These are phyloP conservation scores for Spheniscus humboldti DNA, from an alignment of 2,797 vertebrate species.

Conservation along the genomic window DNA sequence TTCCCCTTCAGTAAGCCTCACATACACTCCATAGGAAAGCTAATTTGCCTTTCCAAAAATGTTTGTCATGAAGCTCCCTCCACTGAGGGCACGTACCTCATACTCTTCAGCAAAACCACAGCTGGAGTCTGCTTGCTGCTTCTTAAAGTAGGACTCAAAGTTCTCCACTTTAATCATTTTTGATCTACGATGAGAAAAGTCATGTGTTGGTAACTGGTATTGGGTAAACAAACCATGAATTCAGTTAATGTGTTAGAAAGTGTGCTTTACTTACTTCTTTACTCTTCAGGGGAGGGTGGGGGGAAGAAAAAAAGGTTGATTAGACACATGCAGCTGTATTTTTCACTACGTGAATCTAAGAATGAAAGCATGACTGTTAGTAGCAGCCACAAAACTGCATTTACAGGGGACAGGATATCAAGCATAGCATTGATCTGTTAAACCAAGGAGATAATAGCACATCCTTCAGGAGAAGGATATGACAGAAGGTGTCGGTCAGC, in stretches of 20 bases:
- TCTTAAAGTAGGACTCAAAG: slow-evolving; percentile 88
- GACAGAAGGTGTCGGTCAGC: background rate
- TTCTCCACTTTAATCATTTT: slow-evolving; percentile 83
- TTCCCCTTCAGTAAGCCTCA: background rate
- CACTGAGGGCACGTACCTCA: slow-evolving; percentile 75
- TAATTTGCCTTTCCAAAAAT: background rate
- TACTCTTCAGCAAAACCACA: slow-evolving; percentile 96
- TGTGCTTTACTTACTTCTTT: slow-evolving; percentile 74
- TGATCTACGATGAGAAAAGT: slow-evolving; percentile 73
- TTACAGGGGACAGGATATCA: background rate
- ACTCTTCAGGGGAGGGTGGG: slow-evolving; percentile 59
- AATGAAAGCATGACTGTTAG: slow-evolving; percentile 46
- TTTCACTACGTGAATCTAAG: slow-evolving; percentile 36
- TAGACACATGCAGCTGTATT: slow-evolving; percentile 45
- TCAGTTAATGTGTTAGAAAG: slow-evolving; percentile 26
- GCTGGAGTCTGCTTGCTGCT: slow-evolving; percentile 90
- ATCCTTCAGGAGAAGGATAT: background rate
- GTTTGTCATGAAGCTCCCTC: background rate
- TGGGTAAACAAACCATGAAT: background rate
- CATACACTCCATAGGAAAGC: background rate
- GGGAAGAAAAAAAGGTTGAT: slow-evolving; percentile 31
- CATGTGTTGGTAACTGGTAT: background rate
- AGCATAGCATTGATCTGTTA: background rate
- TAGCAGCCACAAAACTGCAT: background rate
- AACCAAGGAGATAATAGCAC: background rate